phyloP scores from a whole-genome alignment of 2,888 invertebrate genomes.

The Sericinus montela region DNA sequence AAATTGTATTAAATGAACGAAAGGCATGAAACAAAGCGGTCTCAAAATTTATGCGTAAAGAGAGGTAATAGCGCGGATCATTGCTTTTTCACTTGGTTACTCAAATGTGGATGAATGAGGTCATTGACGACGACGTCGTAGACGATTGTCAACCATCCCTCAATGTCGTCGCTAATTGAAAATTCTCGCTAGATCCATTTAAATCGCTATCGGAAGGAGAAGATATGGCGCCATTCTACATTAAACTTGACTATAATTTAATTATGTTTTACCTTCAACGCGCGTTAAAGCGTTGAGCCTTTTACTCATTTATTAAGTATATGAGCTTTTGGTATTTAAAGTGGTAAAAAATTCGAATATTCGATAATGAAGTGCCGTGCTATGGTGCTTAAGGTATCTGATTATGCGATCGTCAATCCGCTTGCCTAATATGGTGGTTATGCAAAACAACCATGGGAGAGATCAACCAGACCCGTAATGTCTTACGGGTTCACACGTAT shows the following conservation, averaged over 20 bases:
- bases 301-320: too few species aligned
- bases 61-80: conserved; percentile 71
- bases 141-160: conserved; percentile 74
- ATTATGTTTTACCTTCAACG: conserved; percentile 35
- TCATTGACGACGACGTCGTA: conserved; percentile 54
- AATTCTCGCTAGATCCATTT: conserved; percentile 72
- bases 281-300: conserved; percentile 23
- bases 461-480: too few species aligned
- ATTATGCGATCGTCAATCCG: too few species aligned
- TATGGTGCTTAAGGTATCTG: too few species aligned
- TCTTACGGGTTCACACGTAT: too few species aligned
- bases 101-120: conserved; percentile 74
- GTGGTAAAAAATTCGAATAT: too few species aligned
- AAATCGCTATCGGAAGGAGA: conserved; percentile 65
- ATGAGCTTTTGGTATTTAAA: too few species aligned
- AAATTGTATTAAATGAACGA: conserved; percentile 10
- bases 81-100: conserved; percentile 76
- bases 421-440: too few species aligned
- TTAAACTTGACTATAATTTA: conserved; percentile 50
- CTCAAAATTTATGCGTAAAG: conserved; percentile 58
- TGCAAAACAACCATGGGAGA: too few species aligned
- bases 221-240: conserved; percentile 51
- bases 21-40: conserved; percentile 29
- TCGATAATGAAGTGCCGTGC: too few species aligned
- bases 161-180: conserved; percentile 75